A percentile compares a stretch with the other conserved stretches of the same genome.
Conservation (phyloP, 2,888 invertebrate species). For the Bembecia ichneumoniformis region DNA sequence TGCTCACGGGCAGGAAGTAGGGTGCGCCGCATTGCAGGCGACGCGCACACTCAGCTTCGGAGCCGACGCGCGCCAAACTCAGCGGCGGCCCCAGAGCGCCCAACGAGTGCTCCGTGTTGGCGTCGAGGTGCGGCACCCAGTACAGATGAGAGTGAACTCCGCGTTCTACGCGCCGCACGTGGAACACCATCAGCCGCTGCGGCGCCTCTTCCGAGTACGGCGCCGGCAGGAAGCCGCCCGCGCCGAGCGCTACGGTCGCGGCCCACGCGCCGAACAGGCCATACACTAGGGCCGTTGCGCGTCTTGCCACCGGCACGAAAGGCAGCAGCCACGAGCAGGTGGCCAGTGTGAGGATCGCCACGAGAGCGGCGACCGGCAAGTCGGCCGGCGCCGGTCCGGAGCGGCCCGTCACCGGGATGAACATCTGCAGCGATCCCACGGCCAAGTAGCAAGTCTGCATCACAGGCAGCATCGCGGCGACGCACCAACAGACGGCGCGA, state of each 20-base stretch:
- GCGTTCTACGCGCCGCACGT: slow-evolving; percentile 65
- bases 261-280: slow-evolving; percentile 12
- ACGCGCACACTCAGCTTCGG: slow-evolving; percentile 64
- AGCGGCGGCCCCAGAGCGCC: slow-evolving; percentile 1
- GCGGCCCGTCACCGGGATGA: slow-evolving; percentile 87
- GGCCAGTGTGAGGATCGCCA: slow-evolving; percentile 48
- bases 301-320: slow-evolving; percentile 29
- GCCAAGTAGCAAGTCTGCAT: slow-evolving; percentile 79
- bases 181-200: slow-evolving; percentile 83
- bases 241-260: slow-evolving; percentile 39
- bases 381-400: slow-evolving; percentile 82
- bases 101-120: slow-evolving; percentile 74
- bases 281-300: slow-evolving; percentile 18
- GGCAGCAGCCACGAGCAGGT: slow-evolving; percentile 47
- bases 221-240: slow-evolving; percentile 77
- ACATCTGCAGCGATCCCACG: slow-evolving; percentile 78
- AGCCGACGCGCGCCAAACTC: slow-evolving; percentile 7
- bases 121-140: slow-evolving; percentile 84
- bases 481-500: background rate
- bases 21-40: slow-evolving; percentile 85
- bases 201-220: slow-evolving; percentile 77
- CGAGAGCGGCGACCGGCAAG: slow-evolving; percentile 47
- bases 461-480: slow-evolving; percentile 64
- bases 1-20: slow-evolving; percentile 81
- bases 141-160: slow-evolving; percentile 58